These are phyloP conservation scores for Ploceus nigricollis DNA, from an alignment of 2,113 vertebrate species.

Conservation along the genomic window DNA sequence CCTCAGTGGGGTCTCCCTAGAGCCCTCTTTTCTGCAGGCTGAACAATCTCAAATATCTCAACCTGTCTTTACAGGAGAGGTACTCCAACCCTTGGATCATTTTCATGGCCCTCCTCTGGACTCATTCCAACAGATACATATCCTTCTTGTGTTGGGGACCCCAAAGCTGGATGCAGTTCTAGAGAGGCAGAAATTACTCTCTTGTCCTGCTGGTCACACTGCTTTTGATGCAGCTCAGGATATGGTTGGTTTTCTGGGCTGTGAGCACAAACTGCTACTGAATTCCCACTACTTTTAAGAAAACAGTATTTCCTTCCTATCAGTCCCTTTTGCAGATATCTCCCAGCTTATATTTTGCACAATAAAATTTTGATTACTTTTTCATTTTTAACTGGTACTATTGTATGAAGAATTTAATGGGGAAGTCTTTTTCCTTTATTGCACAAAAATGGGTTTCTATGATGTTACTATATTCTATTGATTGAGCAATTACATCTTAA, in stretches of 20 bases:
- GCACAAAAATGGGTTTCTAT: background rate
- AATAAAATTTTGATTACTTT: background rate
- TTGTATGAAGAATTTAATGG: background rate
- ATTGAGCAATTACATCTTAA: background rate
- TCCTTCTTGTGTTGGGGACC: background rate
- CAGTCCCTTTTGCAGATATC: background rate
- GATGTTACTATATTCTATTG: background rate
- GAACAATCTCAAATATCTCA: background rate
- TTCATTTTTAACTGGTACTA: background rate
- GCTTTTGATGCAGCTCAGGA: background rate
- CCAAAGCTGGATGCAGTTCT: no score
- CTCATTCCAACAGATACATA: background rate
- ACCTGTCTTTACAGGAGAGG: background rate
- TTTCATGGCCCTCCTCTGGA: no score
- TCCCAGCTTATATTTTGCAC: background rate
- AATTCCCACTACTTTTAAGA: background rate
- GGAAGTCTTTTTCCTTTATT: background rate
- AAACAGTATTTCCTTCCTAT: background rate
- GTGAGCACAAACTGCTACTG: background rate
- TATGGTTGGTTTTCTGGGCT: background rate
- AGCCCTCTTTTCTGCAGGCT: background rate
- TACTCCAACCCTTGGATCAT: background rate
- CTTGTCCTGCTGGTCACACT: background rate
- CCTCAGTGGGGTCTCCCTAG: background rate
- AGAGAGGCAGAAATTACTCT: background rate